Conservation (phyloP, 2,113 vertebrate species). For the Boulengeromyrus knoepffleri region DNA sequence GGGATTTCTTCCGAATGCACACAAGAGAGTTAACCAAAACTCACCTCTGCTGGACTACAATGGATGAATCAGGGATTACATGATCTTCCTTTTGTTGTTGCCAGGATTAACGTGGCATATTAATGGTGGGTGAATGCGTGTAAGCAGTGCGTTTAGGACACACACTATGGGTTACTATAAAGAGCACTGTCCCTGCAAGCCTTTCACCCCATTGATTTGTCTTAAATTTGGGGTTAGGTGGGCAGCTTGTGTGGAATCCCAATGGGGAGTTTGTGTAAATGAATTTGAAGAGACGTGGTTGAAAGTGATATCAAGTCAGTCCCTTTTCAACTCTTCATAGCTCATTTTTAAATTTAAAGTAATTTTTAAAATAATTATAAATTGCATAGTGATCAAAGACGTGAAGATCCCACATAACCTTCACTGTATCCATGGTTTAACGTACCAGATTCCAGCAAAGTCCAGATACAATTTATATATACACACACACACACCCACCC, state of each 20-base stretch:
- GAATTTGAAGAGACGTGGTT: neutral
- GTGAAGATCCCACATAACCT: neutral
- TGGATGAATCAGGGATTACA: conserved; percentile 8
- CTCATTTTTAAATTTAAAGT: neutral
- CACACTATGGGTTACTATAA: neutral
- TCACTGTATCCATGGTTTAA: neutral
- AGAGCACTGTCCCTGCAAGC: neutral
- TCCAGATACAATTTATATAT: neutral
- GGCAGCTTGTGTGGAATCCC: neutral
- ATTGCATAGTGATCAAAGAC: neutral
- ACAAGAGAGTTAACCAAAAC: neutral
- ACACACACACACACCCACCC: neutral
- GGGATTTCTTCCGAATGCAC: neutral
- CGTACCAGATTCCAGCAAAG: neutral
- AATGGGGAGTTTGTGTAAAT: neutral
- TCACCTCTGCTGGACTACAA: neutral
- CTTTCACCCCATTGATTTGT: neutral
- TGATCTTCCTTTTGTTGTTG: neutral
- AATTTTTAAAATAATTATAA: neutral
- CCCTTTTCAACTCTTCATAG: neutral
- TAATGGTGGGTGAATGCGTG: neutral
- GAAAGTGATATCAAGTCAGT: neutral
- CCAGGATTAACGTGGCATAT: neutral
- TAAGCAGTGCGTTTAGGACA: neutral
- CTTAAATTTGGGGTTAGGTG: neutral